Evolutionary conservation across 2,113 vertebrate species (phyloP).

Genomic region (Tachysurus vachellii): DNA sequence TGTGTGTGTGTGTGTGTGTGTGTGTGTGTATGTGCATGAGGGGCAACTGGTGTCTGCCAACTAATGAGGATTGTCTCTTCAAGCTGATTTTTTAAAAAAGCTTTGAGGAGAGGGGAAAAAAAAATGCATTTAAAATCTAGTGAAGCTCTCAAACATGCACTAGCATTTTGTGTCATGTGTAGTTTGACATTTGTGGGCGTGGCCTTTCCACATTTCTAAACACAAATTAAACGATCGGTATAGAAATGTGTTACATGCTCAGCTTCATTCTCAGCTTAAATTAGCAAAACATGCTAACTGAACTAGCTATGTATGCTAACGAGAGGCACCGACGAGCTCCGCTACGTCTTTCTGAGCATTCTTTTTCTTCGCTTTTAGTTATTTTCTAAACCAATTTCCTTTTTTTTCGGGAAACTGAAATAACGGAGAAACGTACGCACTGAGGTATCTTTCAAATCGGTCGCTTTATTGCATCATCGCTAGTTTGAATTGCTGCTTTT

Average conservation of each 20-base stretch:
- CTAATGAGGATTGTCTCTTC: constrained; percentile 24
- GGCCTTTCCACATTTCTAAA: not conserved
- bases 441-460: not conserved
- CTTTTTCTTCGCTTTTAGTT: not conserved
- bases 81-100: not conserved
- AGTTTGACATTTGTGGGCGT: not conserved
- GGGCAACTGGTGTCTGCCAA: constrained; percentile 3
- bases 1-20: not conserved
- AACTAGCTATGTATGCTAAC: not conserved
- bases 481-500: not conserved
- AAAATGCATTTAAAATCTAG: not conserved
- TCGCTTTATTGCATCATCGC: not conserved
- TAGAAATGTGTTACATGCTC: not conserved
- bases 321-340: not conserved
- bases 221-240: not conserved
- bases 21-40: not conserved
- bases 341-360: not conserved
- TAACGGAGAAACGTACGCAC: not conserved
- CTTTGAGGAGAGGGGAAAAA: not conserved
- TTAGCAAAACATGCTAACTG: not conserved
- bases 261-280: not conserved
- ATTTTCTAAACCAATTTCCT: not conserved
- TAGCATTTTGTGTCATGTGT: not conserved
- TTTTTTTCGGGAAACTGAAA: not conserved
- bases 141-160: not conserved